A percentile compares a stretch with the other conserved stretches of the same genome.
Conservation (phyloP, 2,888 invertebrate genomes). For the Nemotelus pantherinus region DNA sequence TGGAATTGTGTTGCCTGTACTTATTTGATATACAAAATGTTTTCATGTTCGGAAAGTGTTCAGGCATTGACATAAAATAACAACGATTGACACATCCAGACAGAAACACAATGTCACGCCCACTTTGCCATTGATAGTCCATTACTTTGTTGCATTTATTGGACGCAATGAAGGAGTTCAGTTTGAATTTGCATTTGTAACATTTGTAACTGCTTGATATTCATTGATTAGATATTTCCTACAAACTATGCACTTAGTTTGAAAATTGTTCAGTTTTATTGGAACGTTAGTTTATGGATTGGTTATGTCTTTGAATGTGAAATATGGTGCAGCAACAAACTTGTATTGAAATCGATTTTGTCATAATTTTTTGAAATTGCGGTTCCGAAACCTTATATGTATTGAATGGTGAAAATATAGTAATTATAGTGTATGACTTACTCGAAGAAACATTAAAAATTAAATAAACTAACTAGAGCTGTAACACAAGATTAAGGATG, state of each 20-base stretch:
- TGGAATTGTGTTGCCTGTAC: not conserved
- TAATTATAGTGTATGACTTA: no score
- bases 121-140: conserved; percentile 11
- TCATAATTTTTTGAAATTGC: no score
- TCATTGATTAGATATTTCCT: not conserved
- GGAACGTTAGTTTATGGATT: no score
- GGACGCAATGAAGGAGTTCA: not conserved
- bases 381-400: no score
- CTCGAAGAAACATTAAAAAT: no score
- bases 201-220: not conserved
- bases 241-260: not conserved
- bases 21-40: conserved; percentile 39
- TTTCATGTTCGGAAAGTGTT: conserved; percentile 44
- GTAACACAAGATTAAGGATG: no score
- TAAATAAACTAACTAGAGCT: no score
- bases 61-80: conserved; percentile 44
- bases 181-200: not conserved
- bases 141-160: conserved; percentile 8
- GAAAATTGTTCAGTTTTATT: not conserved
- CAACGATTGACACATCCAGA: conserved; percentile 47
- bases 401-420: no score
- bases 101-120: conserved; percentile 46
- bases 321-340: no score
- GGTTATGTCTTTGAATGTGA: no score
- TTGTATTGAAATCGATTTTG: no score